These are phyloP conservation scores for Bungarus multicinctus DNA, from an alignment of 2,113 vertebrate species.

Conservation along the genomic window DNA sequence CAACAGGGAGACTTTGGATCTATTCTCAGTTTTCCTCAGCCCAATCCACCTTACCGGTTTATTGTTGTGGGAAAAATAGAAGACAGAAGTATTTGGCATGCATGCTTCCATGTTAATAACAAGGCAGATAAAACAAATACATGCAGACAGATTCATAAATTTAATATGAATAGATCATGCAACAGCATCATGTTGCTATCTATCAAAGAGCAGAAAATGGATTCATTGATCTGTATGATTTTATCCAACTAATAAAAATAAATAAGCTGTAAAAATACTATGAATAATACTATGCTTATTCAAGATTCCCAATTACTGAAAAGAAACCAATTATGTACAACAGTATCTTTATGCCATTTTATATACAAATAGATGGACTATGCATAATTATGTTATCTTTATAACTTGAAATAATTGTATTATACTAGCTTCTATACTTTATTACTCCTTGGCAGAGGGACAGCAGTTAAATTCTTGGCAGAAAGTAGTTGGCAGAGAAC, in stretches of 20 bases:
- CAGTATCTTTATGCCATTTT: background rate
- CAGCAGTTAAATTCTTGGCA: background rate
- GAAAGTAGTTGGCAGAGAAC: background rate
- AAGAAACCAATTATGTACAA: background rate
- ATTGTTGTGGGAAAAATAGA: background rate
- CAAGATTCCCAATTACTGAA: background rate
- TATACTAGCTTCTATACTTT: background rate
- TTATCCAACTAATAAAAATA: background rate
- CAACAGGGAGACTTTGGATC: background rate
- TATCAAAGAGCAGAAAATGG: background rate
- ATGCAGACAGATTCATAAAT: background rate
- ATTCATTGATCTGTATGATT: background rate
- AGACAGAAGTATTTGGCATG: background rate
- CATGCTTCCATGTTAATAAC: background rate
- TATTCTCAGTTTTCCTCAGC: background rate
- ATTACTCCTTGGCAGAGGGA: background rate
- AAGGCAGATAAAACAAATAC: background rate
- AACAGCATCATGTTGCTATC: background rate
- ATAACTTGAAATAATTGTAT: background rate
- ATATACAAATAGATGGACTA: background rate
- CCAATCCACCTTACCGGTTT: background rate
- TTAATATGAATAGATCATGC: background rate
- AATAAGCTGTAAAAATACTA: background rate
- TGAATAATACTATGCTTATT: background rate
- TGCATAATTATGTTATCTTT: background rate